Evolutionary conservation across 2,888 invertebrate species (phyloP).

Genomic region (Scaptomyza parva): DNA sequence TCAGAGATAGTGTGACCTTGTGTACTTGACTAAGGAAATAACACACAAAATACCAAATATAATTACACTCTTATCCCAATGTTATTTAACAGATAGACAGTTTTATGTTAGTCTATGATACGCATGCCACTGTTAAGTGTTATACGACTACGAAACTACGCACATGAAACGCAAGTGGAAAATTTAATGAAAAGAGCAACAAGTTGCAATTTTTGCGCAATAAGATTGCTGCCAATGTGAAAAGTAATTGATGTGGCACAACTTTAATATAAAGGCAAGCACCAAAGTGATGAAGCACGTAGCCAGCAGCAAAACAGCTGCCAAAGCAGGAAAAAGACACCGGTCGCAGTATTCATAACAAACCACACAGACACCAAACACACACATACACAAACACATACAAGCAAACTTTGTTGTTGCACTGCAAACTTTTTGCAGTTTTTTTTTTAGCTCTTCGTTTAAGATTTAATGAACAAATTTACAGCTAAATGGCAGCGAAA

Average conservation of each 20-base stretch:
- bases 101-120: no score
- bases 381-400: constrained; percentile 11
- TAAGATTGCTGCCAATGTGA: neutral
- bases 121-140: constrained; percentile 23
- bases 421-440: constrained; percentile 20
- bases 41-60: neutral
- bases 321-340: constrained; percentile 49
- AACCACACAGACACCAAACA: constrained; percentile 22
- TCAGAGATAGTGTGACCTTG: neutral
- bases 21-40: neutral
- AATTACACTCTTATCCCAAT: neutral
- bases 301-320: constrained; percentile 66
- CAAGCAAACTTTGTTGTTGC: constrained; percentile 24
- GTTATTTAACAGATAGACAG: constrained; percentile 9
- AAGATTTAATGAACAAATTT: constrained; percentile 54
- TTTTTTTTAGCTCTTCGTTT: constrained; percentile 11
- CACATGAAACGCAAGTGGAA: constrained; percentile 27
- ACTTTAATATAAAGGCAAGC: neutral
- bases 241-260: neutral
- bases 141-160: constrained; percentile 30
- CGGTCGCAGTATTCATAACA: constrained; percentile 67
- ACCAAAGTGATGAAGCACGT: constrained; percentile 86
- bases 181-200: constrained; percentile 58
- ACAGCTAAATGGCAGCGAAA: constrained; percentile 70
- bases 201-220: constrained; percentile 47